These are phyloP conservation scores for Aix galericulata DNA, from an alignment of 2,113 vertebrate species.

Conservation along the genomic window DNA sequence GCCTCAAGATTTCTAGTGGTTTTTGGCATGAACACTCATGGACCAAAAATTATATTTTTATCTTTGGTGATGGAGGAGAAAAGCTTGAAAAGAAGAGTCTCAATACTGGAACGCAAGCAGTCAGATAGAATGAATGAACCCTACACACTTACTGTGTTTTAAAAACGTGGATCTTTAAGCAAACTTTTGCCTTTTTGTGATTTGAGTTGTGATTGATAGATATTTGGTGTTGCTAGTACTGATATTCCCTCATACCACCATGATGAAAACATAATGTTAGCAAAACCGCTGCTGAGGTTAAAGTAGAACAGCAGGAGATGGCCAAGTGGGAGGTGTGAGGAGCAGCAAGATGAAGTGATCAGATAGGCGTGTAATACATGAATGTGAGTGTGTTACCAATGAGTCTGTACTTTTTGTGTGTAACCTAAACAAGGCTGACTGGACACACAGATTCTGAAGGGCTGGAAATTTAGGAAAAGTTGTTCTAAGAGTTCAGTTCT, in stretches of 20 bases:
- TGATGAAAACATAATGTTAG: not conserved
- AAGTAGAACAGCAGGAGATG: not conserved
- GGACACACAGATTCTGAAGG: not conserved
- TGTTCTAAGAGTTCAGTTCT: not conserved
- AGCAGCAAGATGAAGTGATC: not conserved
- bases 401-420: not conserved
- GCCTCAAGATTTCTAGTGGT: not conserved
- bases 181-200: not conserved
- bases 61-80: not conserved
- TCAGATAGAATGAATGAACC: not conserved
- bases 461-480: not conserved
- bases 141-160: not conserved
- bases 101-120: not conserved
- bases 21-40: not conserved
- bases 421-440: not conserved
- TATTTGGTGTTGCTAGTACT: not conserved
- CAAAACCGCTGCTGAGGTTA: not conserved
- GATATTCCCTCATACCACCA: not conserved
- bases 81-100: not conserved
- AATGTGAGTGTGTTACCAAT: not conserved
- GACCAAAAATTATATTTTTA: slow-evolving; percentile 13
- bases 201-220: not conserved
- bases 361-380: not conserved
- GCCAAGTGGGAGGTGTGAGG: not conserved
- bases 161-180: not conserved